Base-by-base conservation (phyloP, 1,140 invertebrate species). In the Macrotrachela quadricornifera region DNA sequence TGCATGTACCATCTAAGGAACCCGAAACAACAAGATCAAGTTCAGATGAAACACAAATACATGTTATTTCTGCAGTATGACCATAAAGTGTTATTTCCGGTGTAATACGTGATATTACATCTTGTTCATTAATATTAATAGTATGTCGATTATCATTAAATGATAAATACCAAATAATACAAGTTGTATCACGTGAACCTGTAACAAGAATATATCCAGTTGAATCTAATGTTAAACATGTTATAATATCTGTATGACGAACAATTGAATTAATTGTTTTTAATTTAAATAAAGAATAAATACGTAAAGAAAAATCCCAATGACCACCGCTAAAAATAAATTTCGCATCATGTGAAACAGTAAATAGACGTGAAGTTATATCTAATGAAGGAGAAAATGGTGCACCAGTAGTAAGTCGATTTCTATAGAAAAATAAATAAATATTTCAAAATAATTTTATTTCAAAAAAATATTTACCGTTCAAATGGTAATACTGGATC, bases 1-100 rank as follows among this genome's bases (percentile, higher is more conserved):
- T 78, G 2, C 79, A 73, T 15, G 74, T 77, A 11, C 77, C 77
- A 67, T 79, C 77, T 73, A 76, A 51, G 1, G 76, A 76, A 10
- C 77, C 77, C 4, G 77, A 77, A 12, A 77, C 74, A 40, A 76
- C 76, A 57, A 77, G 68, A 60, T 79, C 78, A 36, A 78, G 63
- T 58, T 79, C 77, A 0, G 73, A 74, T 16, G 76, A 75, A 41
- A 79, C 73, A n/a, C 74, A 71, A 11, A 79, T 75, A 62, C 72
- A 75, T 4, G 74, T 76, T 10, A 79, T 71, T 9, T 67, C 61
- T 12, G 59, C 56, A 39, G 66, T 73, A 67, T 71, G 75, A 0
- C 78, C 78, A 59, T 75, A 76, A 8, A 79, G 66, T 3, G 72
- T 74, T 30, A 75, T 73, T 15, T 73, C 54, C 0, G 76, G 73